A percentile compares a stretch with the other conserved stretches of the same genome.
phyloP scores from a whole-genome alignment of 2,113 vertebrate species.

The Sinocyclocheilus anshuiensis region DNA sequence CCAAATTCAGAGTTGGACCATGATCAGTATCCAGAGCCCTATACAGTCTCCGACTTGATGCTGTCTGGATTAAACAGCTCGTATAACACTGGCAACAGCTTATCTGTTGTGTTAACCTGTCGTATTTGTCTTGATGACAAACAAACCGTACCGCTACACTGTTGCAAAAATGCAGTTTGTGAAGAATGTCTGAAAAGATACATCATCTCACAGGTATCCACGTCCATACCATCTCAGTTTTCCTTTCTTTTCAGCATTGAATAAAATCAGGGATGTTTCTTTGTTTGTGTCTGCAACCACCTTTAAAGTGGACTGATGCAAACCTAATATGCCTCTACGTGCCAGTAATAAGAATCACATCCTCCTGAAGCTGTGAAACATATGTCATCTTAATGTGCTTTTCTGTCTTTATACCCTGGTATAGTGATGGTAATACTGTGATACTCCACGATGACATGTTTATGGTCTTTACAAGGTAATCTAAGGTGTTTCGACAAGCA shows the following conservation, averaged over 20 bases:
- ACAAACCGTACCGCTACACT: constrained; percentile 85
- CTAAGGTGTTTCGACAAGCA: not conserved
- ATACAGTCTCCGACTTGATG: constrained; percentile 79
- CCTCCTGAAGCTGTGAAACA: not conserved
- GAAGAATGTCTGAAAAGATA: constrained; percentile 92
- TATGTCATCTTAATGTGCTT: not conserved
- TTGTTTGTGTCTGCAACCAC: not conserved
- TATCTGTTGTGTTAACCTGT: constrained; percentile 80
- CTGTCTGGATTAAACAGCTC: constrained; percentile 67
- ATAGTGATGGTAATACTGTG: not conserved
- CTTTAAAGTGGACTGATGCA: not conserved
- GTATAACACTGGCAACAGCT: constrained; percentile 69
- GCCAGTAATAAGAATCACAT: not conserved
- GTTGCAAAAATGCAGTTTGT: constrained; percentile 94
- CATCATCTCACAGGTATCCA: constrained; percentile 89
- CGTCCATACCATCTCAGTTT: not conserved
- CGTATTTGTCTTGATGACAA: constrained; percentile 91
- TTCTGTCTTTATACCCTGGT: not conserved
- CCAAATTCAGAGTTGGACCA: constrained; percentile 64
- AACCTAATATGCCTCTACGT: not conserved
- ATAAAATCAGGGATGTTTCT: not conserved
- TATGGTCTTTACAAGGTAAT: not conserved
- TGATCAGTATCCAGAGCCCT: constrained; percentile 72
- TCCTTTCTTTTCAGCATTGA: not conserved
- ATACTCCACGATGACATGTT: not conserved